phyloP scores from a whole-genome alignment of 2,113 vertebrate genomes.

The Pitta sordida region DNA sequence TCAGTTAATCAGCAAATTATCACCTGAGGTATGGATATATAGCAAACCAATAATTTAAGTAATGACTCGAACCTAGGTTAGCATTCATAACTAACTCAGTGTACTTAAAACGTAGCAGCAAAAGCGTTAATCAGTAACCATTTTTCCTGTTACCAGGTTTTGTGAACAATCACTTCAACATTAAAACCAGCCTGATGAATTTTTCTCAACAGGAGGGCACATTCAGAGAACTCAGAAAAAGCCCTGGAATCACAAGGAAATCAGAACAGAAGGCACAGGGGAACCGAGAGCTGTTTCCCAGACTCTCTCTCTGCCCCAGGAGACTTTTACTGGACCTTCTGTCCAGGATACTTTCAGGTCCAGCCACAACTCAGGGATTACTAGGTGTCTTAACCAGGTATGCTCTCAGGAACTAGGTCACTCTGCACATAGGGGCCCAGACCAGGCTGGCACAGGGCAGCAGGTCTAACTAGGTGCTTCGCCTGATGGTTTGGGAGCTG shows the following conservation, averaged over 20 bases:
- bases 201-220: background rate
- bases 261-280: background rate
- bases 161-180: background rate
- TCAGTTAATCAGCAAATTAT: slow-evolving; percentile 29
- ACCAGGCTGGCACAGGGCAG: background rate
- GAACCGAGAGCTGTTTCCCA: background rate
- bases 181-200: background rate
- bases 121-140: background rate
- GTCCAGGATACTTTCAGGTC: background rate
- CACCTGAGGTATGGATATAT: background rate
- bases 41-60: background rate
- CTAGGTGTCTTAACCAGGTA: background rate
- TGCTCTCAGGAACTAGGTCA: background rate
- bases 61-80: background rate
- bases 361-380: background rate
- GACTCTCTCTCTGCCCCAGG: background rate
- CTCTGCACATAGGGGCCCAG: background rate
- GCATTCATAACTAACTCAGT: background rate
- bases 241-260: background rate
- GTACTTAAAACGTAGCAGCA: background rate
- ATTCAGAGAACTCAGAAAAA: background rate
- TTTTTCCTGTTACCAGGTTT: background rate
- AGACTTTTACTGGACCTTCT: background rate
- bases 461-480: background rate
- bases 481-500: background rate